Percentiles rank a stretch among this genome's conserved stretches.
Evolutionary conservation across 2,888 invertebrate species (phyloP).

Genomic region (Cryptosula pallasiana): DNA sequence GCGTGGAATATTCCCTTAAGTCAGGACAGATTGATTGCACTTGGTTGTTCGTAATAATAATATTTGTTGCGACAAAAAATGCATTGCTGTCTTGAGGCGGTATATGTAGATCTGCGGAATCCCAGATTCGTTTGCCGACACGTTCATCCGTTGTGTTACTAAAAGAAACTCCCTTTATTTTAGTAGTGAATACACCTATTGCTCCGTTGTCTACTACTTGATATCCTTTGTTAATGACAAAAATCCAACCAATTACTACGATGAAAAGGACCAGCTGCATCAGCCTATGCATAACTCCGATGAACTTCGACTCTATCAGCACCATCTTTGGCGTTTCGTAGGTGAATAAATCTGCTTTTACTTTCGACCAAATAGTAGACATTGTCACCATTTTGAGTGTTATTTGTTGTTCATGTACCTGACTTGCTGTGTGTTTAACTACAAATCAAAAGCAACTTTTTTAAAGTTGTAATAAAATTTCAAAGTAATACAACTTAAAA

Average conservation of each 20-base stretch:
- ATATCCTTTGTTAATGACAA: slow-evolving; percentile 57
- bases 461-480: too few relatives aligned
- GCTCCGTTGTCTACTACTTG: slow-evolving; percentile 49
- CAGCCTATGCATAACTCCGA: slow-evolving; percentile 54
- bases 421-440: too few relatives aligned
- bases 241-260: slow-evolving; percentile 51
- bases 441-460: too few relatives aligned
- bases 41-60: slow-evolving; percentile 27
- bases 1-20: too few relatives aligned
- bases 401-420: too few relatives aligned
- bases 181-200: slow-evolving; percentile 31
- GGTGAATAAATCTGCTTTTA: slow-evolving; percentile 43
- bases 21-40: slow-evolving; percentile 24
- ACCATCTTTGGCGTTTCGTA: slow-evolving; percentile 57
- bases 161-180: slow-evolving; percentile 22
- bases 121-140: slow-evolving; percentile 25
- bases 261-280: slow-evolving; percentile 53
- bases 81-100: slow-evolving; percentile 27
- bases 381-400: too few relatives aligned
- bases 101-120: slow-evolving; percentile 24
- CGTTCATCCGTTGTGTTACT: slow-evolving; percentile 26
- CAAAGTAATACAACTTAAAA: too few relatives aligned
- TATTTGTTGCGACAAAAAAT: slow-evolving; percentile 28
- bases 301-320: slow-evolving; percentile 54
- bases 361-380: too few relatives aligned